These are phyloP conservation scores for Pyrocephalus nanus DNA, from an alignment of 2,797 vertebrate species.

Conservation along the genomic window DNA sequence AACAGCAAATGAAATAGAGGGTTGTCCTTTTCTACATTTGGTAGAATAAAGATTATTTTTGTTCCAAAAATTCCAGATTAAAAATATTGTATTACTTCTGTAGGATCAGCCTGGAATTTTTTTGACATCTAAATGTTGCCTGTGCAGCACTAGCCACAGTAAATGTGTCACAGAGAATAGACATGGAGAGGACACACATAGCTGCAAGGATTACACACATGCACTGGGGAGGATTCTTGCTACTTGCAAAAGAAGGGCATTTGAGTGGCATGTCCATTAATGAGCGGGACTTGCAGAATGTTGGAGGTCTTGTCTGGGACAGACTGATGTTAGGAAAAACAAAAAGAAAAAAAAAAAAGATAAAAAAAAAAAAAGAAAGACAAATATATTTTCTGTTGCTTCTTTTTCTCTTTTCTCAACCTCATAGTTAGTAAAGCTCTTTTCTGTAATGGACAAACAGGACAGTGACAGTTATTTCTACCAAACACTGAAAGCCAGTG, in stretches of 20 bases:
- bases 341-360: not conserved
- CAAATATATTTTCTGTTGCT: not conserved
- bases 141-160: not conserved
- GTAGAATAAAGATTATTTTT: not conserved
- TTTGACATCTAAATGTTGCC: not conserved
- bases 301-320: not conserved
- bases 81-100: not conserved
- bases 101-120: not conserved
- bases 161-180: not conserved
- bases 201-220: not conserved
- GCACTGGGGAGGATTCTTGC: not conserved
- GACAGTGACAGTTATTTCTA: not conserved
- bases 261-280: not conserved
- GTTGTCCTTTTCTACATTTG: not conserved
- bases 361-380: accelerated
- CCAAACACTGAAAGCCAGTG: not conserved
- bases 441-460: not conserved
- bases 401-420: not conserved
- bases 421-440: not conserved
- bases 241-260: not conserved
- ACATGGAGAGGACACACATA: not conserved
- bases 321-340: not conserved
- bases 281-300: not conserved
- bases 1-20: accelerated
- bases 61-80: not conserved